Evolutionary conservation across 2,888 invertebrate genomes (phyloP).

Genomic region (Serrognathus titanus): DNA sequence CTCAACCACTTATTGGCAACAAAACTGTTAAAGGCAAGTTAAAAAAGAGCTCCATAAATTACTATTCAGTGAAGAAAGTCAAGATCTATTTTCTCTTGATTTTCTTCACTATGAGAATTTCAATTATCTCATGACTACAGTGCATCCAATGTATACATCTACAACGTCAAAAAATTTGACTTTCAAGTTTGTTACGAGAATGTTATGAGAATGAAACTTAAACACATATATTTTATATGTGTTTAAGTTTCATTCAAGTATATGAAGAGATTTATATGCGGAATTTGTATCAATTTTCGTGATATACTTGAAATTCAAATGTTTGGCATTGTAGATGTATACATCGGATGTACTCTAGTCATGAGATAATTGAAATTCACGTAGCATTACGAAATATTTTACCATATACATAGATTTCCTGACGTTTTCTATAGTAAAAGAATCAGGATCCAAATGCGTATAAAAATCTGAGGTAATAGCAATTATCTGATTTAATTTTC

Average conservation of each 20-base stretch:
- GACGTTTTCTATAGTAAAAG: neutral
- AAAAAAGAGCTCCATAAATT: no score
- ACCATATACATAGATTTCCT: neutral
- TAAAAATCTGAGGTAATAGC: neutral
- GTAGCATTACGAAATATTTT: neutral
- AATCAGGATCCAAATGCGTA: neutral
- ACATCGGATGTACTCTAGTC: neutral
- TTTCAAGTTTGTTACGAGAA: neutral
- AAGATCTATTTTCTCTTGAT: no score
- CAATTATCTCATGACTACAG: neutral
- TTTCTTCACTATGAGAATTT: no score
- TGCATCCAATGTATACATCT: neutral
- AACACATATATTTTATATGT: no score
- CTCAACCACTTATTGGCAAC: no score
- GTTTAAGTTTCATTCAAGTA: no score
- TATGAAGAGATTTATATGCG: no score
- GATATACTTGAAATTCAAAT: neutral
- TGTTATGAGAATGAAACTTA: no score
- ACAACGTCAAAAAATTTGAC: neutral
- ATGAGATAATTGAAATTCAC: neutral
- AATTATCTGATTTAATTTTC: neutral
- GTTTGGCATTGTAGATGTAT: neutral
- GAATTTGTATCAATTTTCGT: neutral
- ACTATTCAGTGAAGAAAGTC: no score
- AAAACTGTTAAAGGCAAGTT: no score